phyloP scores from a whole-genome alignment of 1,140 invertebrate species.

The Lithobius niger region DNA sequence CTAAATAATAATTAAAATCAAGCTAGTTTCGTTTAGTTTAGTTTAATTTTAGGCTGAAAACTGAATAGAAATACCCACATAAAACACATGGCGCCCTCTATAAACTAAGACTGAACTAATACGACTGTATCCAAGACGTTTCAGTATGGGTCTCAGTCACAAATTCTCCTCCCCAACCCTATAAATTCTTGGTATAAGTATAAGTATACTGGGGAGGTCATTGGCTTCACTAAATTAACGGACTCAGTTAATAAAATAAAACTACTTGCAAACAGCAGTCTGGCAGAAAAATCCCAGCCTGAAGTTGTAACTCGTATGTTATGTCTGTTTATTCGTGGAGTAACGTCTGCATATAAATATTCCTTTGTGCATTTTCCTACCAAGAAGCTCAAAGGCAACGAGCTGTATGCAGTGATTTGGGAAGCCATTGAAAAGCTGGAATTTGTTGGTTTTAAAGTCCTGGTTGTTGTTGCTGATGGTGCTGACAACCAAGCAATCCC shows the following conservation, averaged over 20 bases:
- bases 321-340: background rate
- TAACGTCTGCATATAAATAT: background rate
- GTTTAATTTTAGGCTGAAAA: no score
- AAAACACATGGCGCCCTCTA: no score
- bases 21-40: no score
- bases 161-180: no score
- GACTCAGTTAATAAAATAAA: background rate
- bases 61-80: no score
- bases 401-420: background rate
- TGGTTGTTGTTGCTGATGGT: conserved; percentile 5
- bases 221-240: background rate
- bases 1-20: no score
- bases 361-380: background rate
- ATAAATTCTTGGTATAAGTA: no score
- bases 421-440: background rate
- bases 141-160: no score
- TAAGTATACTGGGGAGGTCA: background rate
- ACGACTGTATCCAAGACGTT: no score
- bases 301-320: conserved; percentile 3
- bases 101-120: no score
- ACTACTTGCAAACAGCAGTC: background rate
- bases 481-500: background rate
- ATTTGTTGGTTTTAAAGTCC: background rate
- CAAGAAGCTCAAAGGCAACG: background rate
- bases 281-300: background rate